phyloP scores from a whole-genome alignment of 2,888 invertebrate genomes.

The Cosmia trapezina region DNA sequence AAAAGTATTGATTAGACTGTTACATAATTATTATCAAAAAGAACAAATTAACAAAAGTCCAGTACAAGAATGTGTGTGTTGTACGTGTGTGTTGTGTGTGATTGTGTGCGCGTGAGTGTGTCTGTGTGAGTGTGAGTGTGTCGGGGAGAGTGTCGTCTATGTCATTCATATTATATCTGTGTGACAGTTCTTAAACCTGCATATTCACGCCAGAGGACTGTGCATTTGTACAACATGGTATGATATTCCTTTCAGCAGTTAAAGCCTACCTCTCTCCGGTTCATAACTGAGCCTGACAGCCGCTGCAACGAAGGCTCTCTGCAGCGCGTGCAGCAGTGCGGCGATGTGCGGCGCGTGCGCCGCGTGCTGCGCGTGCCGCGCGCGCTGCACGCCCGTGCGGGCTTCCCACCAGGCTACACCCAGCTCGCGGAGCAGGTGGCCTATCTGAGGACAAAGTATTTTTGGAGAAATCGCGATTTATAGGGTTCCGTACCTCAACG shows the following conservation, averaged over 20 bases:
- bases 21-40: too few species aligned
- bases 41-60: too few species aligned
- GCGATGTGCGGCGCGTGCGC: constrained; percentile 67
- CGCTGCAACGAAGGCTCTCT: constrained; percentile 46
- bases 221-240: neutral
- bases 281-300: constrained; percentile 47
- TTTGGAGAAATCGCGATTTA: neutral
- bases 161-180: too few species aligned
- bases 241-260: neutral
- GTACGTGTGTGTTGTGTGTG: too few species aligned
- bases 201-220: neutral
- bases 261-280: constrained; percentile 75
- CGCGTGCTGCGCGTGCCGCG: constrained; percentile 66
- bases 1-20: too few species aligned
- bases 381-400: constrained; percentile 57
- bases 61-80: too few species aligned
- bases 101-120: too few species aligned
- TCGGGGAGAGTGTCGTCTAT: too few species aligned
- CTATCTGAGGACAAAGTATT: constrained; percentile 69
- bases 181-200: too few species aligned
- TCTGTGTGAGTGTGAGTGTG: too few species aligned
- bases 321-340: constrained; percentile 69
- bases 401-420: constrained; percentile 80
- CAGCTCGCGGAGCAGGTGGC: constrained; percentile 76
- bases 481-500: too few species aligned